Base-by-base conservation (phyloP, 2,113 vertebrate genomes). In the Neotragus moschatus region DNA sequence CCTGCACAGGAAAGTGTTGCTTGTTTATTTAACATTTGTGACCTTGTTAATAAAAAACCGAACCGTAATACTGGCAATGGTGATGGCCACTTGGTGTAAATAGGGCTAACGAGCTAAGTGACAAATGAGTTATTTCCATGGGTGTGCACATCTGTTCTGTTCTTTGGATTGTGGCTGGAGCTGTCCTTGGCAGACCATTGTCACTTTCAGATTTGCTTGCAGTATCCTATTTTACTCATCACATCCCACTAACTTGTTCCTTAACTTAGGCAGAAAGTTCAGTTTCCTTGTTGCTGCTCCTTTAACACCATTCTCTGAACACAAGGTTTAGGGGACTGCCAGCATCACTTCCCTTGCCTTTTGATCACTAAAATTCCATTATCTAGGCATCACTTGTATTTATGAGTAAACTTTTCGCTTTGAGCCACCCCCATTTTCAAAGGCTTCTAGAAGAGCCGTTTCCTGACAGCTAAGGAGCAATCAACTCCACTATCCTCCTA, bases 401-500 rank as follows among this genome's bases (percentile, higher is more conserved):
- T 97, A 94, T 91, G 87, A 97, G 90, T 96, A 97, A 96, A 97
- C 84, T 88, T 96, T 55, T 92, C 90, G 90, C 94, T 88, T 85
- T 16, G 21, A 91, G 81, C 88, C 95, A 94, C 92, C 95, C 80
- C 81, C 92, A 84, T 39, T n/a, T 80, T 70, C 84, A 60, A 73
- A 90, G 94, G 8, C 51, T 95, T 96, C 66, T 79, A 43, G 66
- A 95, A 92, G 97, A 98, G 84, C 92, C 1, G 2, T 94, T 96
- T 96, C 85, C 96, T 96, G 95, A 96, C 96, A 94, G 97, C 84
- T 73, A 92, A 97, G 97, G 96, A 96, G 97, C 96, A 96, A 86
- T 97, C 96, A 79, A 1, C 75, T 86, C 45, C 53, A 73, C 90
- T 47, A 70, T 39, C 95, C 93, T 98, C 97, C 98, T 82, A 96